Evolutionary conservation across 1,140 invertebrate genomes (phyloP), one percentile per base, ranked within the genome.

Genomic region (Platyscapa corneri): DNA sequence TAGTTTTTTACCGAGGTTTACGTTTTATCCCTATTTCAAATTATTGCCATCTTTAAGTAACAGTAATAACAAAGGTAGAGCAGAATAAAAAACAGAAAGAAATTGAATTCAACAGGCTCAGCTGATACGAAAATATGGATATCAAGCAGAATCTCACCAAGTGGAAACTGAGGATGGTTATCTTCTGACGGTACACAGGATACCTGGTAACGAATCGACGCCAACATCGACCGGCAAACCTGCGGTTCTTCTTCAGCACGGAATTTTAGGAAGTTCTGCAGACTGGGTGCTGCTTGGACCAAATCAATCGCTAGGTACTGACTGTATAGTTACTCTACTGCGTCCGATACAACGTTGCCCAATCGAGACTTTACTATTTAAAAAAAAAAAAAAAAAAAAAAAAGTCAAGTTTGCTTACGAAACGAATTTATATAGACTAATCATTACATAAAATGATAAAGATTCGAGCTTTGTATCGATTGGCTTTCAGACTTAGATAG

Each of bases 251-350:
- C 89, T 97, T 0, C 96, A 97, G 89, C 97, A 98, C 90, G 97
- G 97, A 0, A 92, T 97, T 12, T 90, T 97, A 0, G 95, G 95
- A 12, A 96, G 96, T 88, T 97, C 96, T 1, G 94, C 95, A 0
- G 96, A 97, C 90, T 98, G 95, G 95, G 93, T 97, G 23, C 91
- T 97, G 7, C 94, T 95, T 86, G 95, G 95, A 27, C 94, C 95
- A 2, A 90, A 95, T 60, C 95, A 95, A 89, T 94, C 93, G 34
- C 87, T 94, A 72, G 93, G 94, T 94, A 90, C 86, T 10, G 32
- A 1, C 20, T 5, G 23, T 32, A 23, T 67, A 1, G 14, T 34
- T 34, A 46, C 5, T 46, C 5, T 46, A 46, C 5, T 46, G 12
- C 42, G 42, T 67, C 30, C 0, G 14, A 7, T 6, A 10, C 0